Percentiles rank a stretch among this genome's conserved stretches.
phyloP scores from a whole-genome alignment of 2,888 invertebrate genomes.

The Leptopilina syphax region DNA sequence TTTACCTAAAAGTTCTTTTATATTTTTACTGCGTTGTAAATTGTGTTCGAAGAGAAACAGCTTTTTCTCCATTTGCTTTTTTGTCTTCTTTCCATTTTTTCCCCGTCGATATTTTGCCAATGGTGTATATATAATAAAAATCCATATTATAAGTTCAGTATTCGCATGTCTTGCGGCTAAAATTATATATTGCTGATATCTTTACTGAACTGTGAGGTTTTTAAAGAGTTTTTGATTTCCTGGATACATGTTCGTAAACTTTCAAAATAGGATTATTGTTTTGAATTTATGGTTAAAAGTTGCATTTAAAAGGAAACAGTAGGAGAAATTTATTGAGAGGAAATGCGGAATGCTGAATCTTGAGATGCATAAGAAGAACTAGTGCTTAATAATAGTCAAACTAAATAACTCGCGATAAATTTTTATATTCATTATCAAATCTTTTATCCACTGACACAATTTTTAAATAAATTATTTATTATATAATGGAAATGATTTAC shows the following conservation, averaged over 20 bases:
- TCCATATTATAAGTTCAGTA: not conserved
- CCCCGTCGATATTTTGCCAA: not conserved
- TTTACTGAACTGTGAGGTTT: not conserved
- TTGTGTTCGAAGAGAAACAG: not conserved
- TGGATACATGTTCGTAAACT: not conserved
- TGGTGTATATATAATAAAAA: not conserved
- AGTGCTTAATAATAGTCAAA: not conserved
- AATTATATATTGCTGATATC: not conserved
- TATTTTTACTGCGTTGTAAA: too few relatives aligned
- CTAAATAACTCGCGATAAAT: too few relatives aligned
- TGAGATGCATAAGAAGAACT: not conserved
- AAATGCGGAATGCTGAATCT: constrained; percentile 1
- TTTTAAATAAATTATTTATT: too few relatives aligned
- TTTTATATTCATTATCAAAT: too few relatives aligned
- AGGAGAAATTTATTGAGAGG: constrained; percentile 4
- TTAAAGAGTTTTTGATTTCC: constrained; percentile 9
- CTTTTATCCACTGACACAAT: too few relatives aligned
- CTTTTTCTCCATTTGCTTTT: not conserved
- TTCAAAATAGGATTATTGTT: constrained; percentile 4
- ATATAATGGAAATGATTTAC: too few relatives aligned
- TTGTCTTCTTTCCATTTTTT: too few relatives aligned
- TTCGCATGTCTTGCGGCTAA: not conserved
- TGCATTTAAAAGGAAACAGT: not conserved
- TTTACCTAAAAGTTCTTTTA: too few relatives aligned
- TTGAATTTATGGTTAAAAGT: constrained; percentile 6